Conservation (phyloP, 2,888 invertebrate genomes). For the Epistrophe eligans region DNA sequence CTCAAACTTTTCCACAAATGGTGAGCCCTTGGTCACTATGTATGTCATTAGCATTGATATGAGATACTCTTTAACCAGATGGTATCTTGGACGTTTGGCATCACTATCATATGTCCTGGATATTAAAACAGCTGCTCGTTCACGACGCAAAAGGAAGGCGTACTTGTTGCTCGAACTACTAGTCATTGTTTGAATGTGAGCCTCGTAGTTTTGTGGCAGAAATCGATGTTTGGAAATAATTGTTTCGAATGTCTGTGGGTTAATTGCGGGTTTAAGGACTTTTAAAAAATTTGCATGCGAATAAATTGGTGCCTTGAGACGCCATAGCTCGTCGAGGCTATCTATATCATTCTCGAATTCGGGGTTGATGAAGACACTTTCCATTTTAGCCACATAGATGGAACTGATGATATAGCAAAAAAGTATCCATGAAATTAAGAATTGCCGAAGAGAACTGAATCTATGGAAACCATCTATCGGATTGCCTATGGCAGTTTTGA, state of each 20-base stretch:
- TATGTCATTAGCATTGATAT: conserved; percentile 79
- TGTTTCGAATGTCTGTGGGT: conserved; percentile 66
- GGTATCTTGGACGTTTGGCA: conserved; percentile 79
- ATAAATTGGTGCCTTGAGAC: conserved; percentile 77
- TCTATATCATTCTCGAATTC: conserved; percentile 80
- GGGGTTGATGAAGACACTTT: conserved; percentile 81
- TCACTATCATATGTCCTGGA: conserved; percentile 79
- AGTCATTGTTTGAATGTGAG: conserved; percentile 59
- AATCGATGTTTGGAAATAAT: conserved; percentile 61
- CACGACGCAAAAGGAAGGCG: conserved; percentile 79
- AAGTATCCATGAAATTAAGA: conserved; percentile 81
- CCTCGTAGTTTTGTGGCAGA: conserved; percentile 72
- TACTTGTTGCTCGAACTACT: conserved; percentile 49
- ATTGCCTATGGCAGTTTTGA: conserved; percentile 80
- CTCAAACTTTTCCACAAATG: conserved; percentile 80
- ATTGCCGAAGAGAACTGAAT: conserved; percentile 79
- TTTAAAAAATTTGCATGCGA: conserved; percentile 74
- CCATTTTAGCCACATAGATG: conserved; percentile 81
- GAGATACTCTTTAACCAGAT: conserved; percentile 81
- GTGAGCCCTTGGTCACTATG: conserved; percentile 79
- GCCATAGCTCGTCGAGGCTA: conserved; percentile 76
- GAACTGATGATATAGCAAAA: conserved; percentile 81
- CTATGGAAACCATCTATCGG: conserved; percentile 78
- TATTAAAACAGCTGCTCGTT: conserved; percentile 79
- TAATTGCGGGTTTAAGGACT: conserved; percentile 72